Percentiles rank a stretch among this genome's conserved stretches.
phyloP scores from a whole-genome alignment of 2,797 vertebrate genomes.

The Cyprinodon diabolis region DNA sequence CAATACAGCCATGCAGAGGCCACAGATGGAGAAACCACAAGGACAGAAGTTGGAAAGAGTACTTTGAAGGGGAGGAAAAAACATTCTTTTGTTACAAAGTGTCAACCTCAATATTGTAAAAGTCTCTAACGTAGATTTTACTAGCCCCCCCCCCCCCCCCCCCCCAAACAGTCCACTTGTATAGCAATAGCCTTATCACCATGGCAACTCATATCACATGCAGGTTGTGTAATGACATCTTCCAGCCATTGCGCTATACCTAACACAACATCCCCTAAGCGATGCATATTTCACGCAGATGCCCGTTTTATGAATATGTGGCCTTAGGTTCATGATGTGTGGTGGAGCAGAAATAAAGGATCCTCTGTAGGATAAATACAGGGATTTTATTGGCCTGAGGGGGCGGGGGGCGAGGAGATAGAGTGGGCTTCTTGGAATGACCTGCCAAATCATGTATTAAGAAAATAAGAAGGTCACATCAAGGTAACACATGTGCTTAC shows the following conservation, averaged over 20 bases:
- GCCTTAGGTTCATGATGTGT: conserved; percentile 61
- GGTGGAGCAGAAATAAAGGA: conserved; percentile 52
- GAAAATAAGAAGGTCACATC: conserved; percentile 34
- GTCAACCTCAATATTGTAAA: conserved; percentile 54
- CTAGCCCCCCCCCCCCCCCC: not conserved
- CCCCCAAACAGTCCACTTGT: conserved; percentile 30
- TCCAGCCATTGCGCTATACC: conserved; percentile 36
- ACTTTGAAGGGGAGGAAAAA: conserved; percentile 26
- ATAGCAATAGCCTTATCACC: conserved; percentile 53
- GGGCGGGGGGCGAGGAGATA: not conserved
- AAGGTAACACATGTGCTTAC: conserved; percentile 32
- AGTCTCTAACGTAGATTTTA: conserved; percentile 19
- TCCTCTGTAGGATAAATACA: conserved; percentile 51
- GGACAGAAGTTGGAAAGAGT: conserved; percentile 61
- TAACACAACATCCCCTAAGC: conserved; percentile 43
- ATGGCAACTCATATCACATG: conserved; percentile 45
- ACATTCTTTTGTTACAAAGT: conserved; percentile 54
- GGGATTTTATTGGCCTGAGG: conserved; percentile 42
- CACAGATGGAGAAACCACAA: conserved; percentile 74
- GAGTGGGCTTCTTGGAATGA: conserved; percentile 18
- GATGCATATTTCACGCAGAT: conserved; percentile 74
- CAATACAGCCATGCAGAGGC: conserved; percentile 60
- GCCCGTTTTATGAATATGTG: conserved; percentile 67
- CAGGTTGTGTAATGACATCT: conserved; percentile 56
- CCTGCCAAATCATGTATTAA: conserved; percentile 37